Conservation (phyloP, 1,140 invertebrate species). For the Arion vulgaris region DNA sequence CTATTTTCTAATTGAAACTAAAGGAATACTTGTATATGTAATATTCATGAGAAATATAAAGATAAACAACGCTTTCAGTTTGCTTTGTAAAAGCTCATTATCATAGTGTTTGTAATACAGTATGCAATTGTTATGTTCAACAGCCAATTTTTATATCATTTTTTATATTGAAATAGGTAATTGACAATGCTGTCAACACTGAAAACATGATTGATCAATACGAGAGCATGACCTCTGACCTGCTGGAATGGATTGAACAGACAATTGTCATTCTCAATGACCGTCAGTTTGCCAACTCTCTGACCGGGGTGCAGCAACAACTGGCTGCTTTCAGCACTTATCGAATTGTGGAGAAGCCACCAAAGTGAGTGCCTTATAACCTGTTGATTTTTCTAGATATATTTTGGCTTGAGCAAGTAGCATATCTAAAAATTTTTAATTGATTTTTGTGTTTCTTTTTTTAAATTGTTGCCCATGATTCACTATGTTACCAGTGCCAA, state of each 20-base stretch:
- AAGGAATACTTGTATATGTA: no score
- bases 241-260: slow-evolving; percentile 96
- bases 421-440: neutral
- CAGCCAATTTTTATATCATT: no score
- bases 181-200: slow-evolving; percentile 98
- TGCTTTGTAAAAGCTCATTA: no score
- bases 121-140: no score
- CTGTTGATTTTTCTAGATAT: neutral
- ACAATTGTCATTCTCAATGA: slow-evolving; percentile 95
- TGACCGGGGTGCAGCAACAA: slow-evolving; percentile 96
- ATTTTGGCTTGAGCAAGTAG: neutral
- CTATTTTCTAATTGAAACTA: no score
- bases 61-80: no score
- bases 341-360: slow-evolving; percentile 98
- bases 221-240: slow-evolving; percentile 94
- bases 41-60: no score
- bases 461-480: no score
- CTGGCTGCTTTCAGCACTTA: slow-evolving; percentile 97
- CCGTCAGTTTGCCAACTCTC: slow-evolving; percentile 94
- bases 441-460: neutral
- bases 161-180: no score
- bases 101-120: no score
- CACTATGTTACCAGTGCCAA: no score
- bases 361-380: slow-evolving; percentile 79
- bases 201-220: slow-evolving; percentile 96